Percentiles rank a stretch among this genome's conserved stretches.
phyloP scores from a whole-genome alignment of 2,888 invertebrate species.

The Pomacea canaliculata region DNA sequence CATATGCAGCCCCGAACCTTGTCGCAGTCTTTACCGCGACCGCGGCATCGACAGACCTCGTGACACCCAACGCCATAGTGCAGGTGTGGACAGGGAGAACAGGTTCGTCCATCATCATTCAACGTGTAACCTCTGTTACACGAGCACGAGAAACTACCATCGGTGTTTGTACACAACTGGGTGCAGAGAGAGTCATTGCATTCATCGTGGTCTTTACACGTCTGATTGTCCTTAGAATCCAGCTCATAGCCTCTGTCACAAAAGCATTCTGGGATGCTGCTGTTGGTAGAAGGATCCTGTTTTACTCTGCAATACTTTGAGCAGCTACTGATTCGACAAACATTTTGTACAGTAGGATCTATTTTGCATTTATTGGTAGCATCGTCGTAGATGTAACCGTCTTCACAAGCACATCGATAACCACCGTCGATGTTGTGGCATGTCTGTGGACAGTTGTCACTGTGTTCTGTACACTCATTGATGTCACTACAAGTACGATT shows the following conservation, averaged over 20 bases:
- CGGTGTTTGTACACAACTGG: slow-evolving; percentile 25
- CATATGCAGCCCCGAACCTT: slow-evolving; percentile 37
- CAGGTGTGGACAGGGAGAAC: slow-evolving; percentile 12
- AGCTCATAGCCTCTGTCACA: slow-evolving; percentile 4
- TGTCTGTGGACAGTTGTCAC: neutral
- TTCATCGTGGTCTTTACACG: slow-evolving; percentile 24
- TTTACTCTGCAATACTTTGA: slow-evolving; percentile 3
- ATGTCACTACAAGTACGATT: slow-evolving; percentile 8
- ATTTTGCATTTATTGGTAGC: neutral
- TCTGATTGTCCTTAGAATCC: neutral
- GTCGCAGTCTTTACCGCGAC: slow-evolving; percentile 27
- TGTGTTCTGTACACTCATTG: slow-evolving; percentile 17
- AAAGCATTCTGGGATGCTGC: slow-evolving; percentile 3
- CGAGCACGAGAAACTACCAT: slow-evolving; percentile 23
- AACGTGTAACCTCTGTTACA: slow-evolving; percentile 27
- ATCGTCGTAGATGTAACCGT: neutral
- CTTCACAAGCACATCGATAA: slow-evolving; percentile 18
- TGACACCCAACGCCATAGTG: slow-evolving; percentile 33
- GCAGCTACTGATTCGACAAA: neutral
- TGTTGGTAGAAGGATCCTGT: neutral
- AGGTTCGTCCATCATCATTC: slow-evolving; percentile 14
- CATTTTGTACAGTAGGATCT: neutral
- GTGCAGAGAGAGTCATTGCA: slow-evolving; percentile 20
- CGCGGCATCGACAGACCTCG: slow-evolving; percentile 29
- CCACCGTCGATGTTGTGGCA: slow-evolving; percentile 23